These are phyloP conservation scores for Morus bassanus DNA, from an alignment of 2,797 vertebrate genomes.

Conservation along the genomic window DNA sequence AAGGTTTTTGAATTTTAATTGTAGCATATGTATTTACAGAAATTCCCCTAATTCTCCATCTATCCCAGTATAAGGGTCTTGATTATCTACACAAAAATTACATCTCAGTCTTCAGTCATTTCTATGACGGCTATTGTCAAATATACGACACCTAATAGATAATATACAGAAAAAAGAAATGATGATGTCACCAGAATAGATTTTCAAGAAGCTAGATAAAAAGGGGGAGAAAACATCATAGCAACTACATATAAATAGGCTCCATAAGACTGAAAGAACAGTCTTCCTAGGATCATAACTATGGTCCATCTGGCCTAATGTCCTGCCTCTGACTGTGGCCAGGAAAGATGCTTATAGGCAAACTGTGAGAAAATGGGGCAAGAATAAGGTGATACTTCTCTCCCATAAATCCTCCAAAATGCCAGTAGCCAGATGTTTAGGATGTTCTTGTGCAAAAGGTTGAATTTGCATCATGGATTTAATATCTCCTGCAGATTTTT, in stretches of 20 bases:
- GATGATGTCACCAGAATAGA: neutral
- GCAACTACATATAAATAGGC: neutral
- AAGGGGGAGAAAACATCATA: neutral
- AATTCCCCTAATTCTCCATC: neutral
- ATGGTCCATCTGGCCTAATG: neutral
- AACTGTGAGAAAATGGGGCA: neutral
- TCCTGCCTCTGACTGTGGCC: neutral
- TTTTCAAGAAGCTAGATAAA: neutral
- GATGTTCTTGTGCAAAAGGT: neutral
- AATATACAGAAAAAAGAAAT: neutral
- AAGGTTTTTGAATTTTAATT: neutral
- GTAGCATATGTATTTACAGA: neutral
- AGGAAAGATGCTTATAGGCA: neutral
- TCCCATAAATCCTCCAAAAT: neutral
- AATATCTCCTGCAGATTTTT: neutral
- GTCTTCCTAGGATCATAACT: neutral
- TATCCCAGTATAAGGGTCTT: neutral
- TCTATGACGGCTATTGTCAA: neutral
- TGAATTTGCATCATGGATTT: neutral
- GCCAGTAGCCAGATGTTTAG: neutral
- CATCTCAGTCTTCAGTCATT: neutral
- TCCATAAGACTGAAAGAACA: neutral
- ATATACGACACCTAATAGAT: neutral
- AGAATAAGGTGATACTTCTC: neutral
- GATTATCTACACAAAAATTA: neutral